Evolutionary conservation across 1,140 invertebrate species (phyloP), one percentile per base, ranked within the genome.

Genomic region (Caenorhabditis remanei): DNA sequence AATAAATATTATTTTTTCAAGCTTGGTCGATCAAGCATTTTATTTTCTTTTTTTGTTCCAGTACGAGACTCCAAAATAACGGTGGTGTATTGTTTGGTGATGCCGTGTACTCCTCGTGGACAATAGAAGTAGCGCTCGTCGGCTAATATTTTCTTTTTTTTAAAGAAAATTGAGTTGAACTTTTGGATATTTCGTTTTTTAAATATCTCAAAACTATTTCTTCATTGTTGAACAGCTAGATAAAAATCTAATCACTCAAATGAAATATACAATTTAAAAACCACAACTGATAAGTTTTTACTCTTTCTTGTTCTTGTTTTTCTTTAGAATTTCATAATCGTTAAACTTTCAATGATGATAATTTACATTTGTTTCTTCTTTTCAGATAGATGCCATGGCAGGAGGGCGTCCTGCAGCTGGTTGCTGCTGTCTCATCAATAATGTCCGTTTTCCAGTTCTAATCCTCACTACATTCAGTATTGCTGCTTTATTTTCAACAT

Each of bases 341-440:
- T 32, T 32, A 32, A 32, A 32, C 2, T 32, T 32, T 32, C 32
- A 32, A 32, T 32, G 32, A 32, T 32, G 2, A 32, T 32, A 32
- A 46, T 50, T 24, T 50, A 3, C 16, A 53, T 21, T 79, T 79
- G 5, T 13, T 14, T 11, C 24, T 50, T 41, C n/a, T 2, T 46
- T 53, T 53, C 46, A 79, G 43, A 50, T 79, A 9, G 32, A 79
- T 79, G 71, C 40, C n/a, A 79, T 79, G 71, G 71, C 46, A 79
- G 71, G 46, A 24, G 71, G 71, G 1, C 46, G 43, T 79, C 71
- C 71, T 50, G 71, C 71, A 79, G 71, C 71, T 24, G 71, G 87
- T 53, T 88, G 87, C 56, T 88, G 87, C 71, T 88, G 87, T 61
- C 83, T 88, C 32, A 86, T 65, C 53, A 88, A 88, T 43, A 88